These are phyloP conservation scores for Nebria brevicollis DNA, from an alignment of 2,888 invertebrate genomes.

Conservation along the genomic window DNA sequence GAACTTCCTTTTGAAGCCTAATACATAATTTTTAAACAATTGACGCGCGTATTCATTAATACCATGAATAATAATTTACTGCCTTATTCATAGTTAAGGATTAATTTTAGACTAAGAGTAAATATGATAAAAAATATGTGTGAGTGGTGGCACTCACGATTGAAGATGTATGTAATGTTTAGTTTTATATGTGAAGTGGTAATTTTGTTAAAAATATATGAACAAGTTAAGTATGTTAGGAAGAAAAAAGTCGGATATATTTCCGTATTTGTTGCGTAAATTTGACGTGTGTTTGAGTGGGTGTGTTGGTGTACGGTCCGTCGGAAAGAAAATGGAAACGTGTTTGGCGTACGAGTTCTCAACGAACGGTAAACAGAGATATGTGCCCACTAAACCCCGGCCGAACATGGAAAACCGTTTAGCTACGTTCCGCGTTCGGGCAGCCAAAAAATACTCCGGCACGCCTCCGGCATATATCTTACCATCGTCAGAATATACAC, in stretches of 20 bases:
- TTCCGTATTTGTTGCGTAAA: neutral
- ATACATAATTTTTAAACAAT: too few species aligned
- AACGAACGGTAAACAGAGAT: conserved; percentile 54
- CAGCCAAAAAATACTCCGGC: conserved; percentile 48
- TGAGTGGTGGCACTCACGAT: too few species aligned
- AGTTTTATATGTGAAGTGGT: too few species aligned
- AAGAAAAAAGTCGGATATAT: neutral
- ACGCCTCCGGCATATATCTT: conserved; percentile 13
- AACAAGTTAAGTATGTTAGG: neutral
- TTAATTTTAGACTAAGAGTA: too few species aligned
- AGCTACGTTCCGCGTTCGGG: conserved; percentile 49
- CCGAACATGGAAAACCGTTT: conserved; percentile 55
- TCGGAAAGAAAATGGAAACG: conserved; percentile 12
- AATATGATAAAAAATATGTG: too few species aligned
- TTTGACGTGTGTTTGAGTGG: neutral
- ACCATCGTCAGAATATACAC: conserved; percentile 14
- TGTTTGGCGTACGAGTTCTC: conserved; percentile 42
- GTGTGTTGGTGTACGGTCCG: conserved; percentile 7
- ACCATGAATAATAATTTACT: too few species aligned
- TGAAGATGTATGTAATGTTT: too few species aligned
- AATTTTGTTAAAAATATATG: too few species aligned
- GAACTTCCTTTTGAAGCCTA: too few species aligned
- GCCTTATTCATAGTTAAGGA: too few species aligned
- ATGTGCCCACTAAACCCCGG: conserved; percentile 53
- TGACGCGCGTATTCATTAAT: too few species aligned